Evolutionary conservation across 2,113 vertebrate genomes (phyloP), one percentile per base, ranked within the genome.

Genomic region (Channa argus): DNA sequence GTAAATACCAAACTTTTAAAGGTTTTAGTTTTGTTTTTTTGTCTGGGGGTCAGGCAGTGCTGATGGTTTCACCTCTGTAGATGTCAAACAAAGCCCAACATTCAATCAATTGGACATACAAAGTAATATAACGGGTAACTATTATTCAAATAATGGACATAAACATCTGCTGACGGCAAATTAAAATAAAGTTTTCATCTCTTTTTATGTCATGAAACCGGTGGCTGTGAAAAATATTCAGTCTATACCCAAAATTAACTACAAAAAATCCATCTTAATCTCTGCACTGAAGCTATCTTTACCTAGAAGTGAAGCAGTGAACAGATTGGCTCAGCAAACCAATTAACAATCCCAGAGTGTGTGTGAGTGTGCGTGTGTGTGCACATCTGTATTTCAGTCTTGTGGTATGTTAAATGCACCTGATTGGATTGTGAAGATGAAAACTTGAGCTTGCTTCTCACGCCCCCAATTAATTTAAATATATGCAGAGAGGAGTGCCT

Each of bases 391-490:
- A 4, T 79, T 38, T 55, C 39, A 37, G 50, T 75, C 33, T 68
- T 63, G 68, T n/a, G 44, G 63, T 60, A 73, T 52, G 68, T 72
- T 80, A 89, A 90, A 92, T 61, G 56, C 66, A 82, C 79, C 79
- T 90, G 83, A 90, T 89, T 87, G 78, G 83, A 90, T 92, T 85
- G 52, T 88, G 73, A 84, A 89, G 89, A 92, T 87, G 81, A 91
- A 92, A 92, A 90, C 76, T 84, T 79, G 52, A 70, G 74, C 83
- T 88, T 90, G 85, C 71, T 71, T 82, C 80, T 71, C 77, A 79
- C 77, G 58, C 71, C 78, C 80, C 80, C 88, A 93, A 93, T 92
- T 92, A 92, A 86, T 89, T 74, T 84, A 89, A 92, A 92, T 92
- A 68, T 83, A 92, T 93, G 91, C 90, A 86, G 80, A 84, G 82